Evolutionary conservation across 2,888 invertebrate species (phyloP), one percentile per base, ranked within the genome.

Genomic region (Phalangium opilio): DNA sequence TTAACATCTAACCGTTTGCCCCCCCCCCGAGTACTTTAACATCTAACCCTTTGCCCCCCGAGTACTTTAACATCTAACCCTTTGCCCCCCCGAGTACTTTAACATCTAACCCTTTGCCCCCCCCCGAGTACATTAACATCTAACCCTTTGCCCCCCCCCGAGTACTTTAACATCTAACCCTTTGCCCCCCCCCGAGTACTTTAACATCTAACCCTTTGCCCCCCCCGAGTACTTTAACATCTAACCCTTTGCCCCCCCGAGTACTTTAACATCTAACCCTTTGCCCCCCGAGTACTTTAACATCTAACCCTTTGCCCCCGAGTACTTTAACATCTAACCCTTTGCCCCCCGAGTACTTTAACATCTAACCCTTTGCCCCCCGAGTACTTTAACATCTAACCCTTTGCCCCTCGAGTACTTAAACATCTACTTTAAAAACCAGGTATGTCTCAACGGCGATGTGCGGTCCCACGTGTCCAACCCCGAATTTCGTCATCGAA

Each of bases 401-500:
- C 15, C 70, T 91, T 50, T 91, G 90, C 27, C 8, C 8, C 27
- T 27, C 27, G 27, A 27, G 27, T 7, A n/a, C n/a, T n/a, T n/a
- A n/a, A n/a, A n/a, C n/a, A n/a, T n/a, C n/a, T n/a, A n/a, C n/a
- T n/a, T n/a, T n/a, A n/a, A n/a, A n/a, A n/a, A n/a, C 8, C 27
- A 27, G 27, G 27, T 27, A 52, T 20, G 46, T 50, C 4, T 49
- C 50, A 4, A 42, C 46, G 67, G 84, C 83, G 2, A 65, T 72
- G 10, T 91, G 89, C 67, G 43, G 43, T 11, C 48, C 50, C 12
- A 41, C 18, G 19, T 52, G 52, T 17, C 32, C 41, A 12, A 81
- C 80, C 59, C 93, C 95, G 1, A 78, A 83, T 45, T 75, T 84
- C 52, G 78, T 95, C 46, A 86, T 91, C 44, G 81, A 84, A 50